Base-by-base conservation (phyloP, 2,797 vertebrate species). In the Philypnodon macrostomus region DNA sequence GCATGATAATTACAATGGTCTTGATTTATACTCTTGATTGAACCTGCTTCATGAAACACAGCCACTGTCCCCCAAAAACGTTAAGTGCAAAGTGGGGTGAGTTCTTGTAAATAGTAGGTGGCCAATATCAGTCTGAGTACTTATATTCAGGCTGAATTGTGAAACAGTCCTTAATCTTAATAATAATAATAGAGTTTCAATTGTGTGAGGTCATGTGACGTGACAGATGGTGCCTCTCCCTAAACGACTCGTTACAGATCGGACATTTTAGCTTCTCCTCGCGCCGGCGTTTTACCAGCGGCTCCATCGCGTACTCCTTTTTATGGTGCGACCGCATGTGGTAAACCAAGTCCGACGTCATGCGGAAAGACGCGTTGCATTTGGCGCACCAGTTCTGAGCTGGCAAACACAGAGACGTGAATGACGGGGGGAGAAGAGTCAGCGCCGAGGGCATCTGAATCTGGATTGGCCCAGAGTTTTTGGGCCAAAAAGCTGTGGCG, bases 331-430 rank as follows among this genome's bases (percentile, higher is more conserved):
- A 97, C 32, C 96, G 86, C 96, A 98, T 98, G 89, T 98, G 95
- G 89, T 98, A 98, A 12, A 98, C 96, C 73, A 98, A 86, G 90
- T 98, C 96, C 33, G 95, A 97, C 59, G 95, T 98, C 96, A 98
- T 98, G 80, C 96, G 93, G 83, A 98, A 98, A 26, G 95, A 98
- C 52, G 95, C 95, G 60, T 98, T 98, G 86, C 96, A 98, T 81
- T 98, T 98, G 81, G 95, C 95, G 56, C 95, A 98, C 96, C 95
- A 98, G 90, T 98, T 98, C 86, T 98, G 96, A 12, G 96, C 96
- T 1, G 96, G 95, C 75, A 98, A 88, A 67, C 96, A 97, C 47
- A 98, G 92, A 14, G 95, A 97, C 21, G 94, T 95, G 91, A 98
- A 97, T 33, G 95, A 97, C 4, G 96, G 96, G 1, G 95, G 96